A percentile compares a stretch with the other conserved stretches of the same genome.
phyloP scores from a whole-genome alignment of 2,113 vertebrate genomes.

The Mellivora capensis region DNA sequence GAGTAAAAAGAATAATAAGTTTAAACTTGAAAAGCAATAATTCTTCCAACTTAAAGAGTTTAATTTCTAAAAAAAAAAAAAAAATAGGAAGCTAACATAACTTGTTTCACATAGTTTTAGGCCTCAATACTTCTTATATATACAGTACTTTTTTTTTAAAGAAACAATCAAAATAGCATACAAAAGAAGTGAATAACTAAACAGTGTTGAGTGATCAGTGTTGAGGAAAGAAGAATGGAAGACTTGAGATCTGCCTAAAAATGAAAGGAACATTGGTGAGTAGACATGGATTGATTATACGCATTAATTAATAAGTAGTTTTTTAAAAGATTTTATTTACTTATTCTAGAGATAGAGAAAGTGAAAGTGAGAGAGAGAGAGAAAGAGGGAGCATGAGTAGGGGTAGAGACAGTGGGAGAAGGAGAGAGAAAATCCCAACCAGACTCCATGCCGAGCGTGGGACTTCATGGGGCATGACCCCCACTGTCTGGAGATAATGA shows the following conservation, averaged over 20 bases:
- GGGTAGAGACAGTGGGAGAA: not conserved
- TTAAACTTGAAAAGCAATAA: constrained; percentile 1
- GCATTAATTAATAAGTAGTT: constrained; percentile 24
- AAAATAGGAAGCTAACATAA: not conserved
- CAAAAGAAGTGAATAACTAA: not conserved
- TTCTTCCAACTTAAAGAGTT: not conserved
- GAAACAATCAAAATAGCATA: not conserved
- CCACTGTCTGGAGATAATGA: not conserved
- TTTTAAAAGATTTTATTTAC: not conserved
- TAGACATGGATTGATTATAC: not conserved
- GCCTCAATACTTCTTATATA: not conserved
- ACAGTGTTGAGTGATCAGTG: not conserved
- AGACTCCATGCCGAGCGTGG: not conserved
- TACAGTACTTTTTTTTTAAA: not conserved
- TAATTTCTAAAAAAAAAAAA: constrained; percentile 17
- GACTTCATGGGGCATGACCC: not conserved
- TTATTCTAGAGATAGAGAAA: not conserved
- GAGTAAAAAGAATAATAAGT: not conserved
- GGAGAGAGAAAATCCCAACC: not conserved
- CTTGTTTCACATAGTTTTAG: not conserved
- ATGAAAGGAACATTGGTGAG: not conserved
- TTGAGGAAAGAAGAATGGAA: not conserved
- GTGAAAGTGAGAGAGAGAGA: not conserved
- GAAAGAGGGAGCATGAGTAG: not conserved
- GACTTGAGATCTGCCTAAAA: not conserved